A percentile compares a stretch with the other conserved stretches of the same genome.
phyloP scores from a whole-genome alignment of 1,140 invertebrate species.

The Drosophila oshimai region DNA sequence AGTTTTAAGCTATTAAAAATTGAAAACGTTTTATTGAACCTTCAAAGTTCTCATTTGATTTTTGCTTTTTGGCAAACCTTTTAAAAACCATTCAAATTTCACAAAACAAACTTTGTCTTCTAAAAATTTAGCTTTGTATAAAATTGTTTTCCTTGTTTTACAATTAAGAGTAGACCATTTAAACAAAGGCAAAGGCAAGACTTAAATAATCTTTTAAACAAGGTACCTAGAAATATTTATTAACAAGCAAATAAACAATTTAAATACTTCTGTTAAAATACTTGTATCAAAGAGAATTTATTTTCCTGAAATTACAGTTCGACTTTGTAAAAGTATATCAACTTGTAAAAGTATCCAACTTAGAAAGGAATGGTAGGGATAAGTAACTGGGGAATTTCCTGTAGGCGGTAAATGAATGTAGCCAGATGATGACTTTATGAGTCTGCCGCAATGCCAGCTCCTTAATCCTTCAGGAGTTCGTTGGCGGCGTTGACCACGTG shows the following conservation, averaged over 20 bases:
- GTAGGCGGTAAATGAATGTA: neutral
- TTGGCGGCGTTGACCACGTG: slow-evolving; percentile 90
- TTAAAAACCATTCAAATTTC: no score
- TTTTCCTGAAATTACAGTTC: slow-evolving; percentile 9
- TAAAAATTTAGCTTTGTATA: no score
- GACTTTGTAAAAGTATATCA: slow-evolving; percentile 2
- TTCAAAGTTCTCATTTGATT: no score
- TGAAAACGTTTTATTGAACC: no score
- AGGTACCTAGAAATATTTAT: no score
- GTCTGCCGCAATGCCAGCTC: neutral
- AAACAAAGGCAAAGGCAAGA: no score
- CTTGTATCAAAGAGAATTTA: slow-evolving; percentile 25
- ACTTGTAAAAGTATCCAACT: neutral
- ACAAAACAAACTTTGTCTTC: no score
- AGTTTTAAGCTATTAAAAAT: no score
- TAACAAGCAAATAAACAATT: neutral
- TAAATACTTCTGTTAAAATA: neutral
- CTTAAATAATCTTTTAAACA: no score
- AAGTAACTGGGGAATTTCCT: neutral
- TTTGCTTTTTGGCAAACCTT: no score
- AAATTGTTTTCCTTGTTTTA: no score
- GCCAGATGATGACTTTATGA: neutral
- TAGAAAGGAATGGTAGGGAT: slow-evolving; percentile 6
- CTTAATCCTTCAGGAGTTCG: slow-evolving; percentile 85
- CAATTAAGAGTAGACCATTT: no score